Conservation (phyloP, 2,113 vertebrate genomes). For the Eonycteris spelaea region DNA sequence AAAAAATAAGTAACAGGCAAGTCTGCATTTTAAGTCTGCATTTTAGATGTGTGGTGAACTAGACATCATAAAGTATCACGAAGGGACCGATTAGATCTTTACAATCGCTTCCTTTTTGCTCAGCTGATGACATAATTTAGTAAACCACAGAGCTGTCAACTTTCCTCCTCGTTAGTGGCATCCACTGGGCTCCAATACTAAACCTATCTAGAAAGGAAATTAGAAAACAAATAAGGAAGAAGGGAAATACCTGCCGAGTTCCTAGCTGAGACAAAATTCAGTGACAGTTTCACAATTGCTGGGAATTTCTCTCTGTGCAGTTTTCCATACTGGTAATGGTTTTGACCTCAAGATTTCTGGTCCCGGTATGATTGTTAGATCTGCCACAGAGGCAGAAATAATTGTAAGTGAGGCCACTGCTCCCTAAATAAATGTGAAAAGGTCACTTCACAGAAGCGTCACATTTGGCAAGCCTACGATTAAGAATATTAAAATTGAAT, state of each 20-base stretch:
- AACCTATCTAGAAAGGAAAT: constrained; percentile 18
- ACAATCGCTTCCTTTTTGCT: background rate
- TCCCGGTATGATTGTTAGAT: background rate
- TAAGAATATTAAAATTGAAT: background rate
- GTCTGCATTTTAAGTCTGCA: background rate
- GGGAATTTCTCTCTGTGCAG: background rate
- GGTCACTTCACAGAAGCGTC: background rate
- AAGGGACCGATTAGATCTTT: constrained; percentile 4
- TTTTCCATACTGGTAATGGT: constrained; percentile 22
- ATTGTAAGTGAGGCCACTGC: background rate
- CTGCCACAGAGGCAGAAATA: constrained; percentile 32
- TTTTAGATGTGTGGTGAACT: background rate
- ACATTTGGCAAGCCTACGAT: background rate
- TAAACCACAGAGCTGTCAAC: background rate
- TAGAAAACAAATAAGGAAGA: background rate
- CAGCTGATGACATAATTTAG: constrained; percentile 26
- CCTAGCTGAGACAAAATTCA: background rate
- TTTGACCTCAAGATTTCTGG: background rate
- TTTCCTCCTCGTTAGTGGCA: background rate
- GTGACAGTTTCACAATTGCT: background rate
- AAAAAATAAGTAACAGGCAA: background rate
- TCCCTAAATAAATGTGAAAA: constrained; percentile 8
- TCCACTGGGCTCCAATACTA: background rate
- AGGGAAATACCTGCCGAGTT: background rate
- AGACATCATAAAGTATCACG: background rate